Evolutionary conservation across 2,113 vertebrate species (phyloP), one percentile per base, ranked within the genome.

Genomic region (Amphilophus citrinellus): DNA sequence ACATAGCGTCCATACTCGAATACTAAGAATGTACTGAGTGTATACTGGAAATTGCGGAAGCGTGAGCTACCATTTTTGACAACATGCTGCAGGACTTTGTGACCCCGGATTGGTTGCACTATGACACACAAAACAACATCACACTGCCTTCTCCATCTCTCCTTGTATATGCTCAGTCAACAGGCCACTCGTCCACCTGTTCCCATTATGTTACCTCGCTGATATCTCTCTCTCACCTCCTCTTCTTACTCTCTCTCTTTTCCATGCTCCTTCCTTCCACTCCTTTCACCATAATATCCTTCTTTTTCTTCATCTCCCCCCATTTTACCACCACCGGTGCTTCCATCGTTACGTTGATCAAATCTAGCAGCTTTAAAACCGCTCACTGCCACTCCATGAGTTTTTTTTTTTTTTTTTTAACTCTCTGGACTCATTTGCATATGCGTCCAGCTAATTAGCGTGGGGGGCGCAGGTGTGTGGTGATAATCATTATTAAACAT

Each of bases 401-500:
- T 97, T 96, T 96, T 94, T 96, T 96, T 66, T 83, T 66, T 30
- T 96, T 97, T 96, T 84, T 84, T 83, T n/a, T 93, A 95, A 97
- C 97, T 97, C 97, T 97, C 97, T 91, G 92, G 95, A 96, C 97
- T 98, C 97, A 99, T 99, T 99, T 99, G 98, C 98, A 99, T 99
- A 98, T 98, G 97, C 97, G 97, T 92, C 92, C 97, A 97, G 98
- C 98, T 98, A 99, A 99, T 99, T 99, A 99, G 97, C 95, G 96
- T 90, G 96, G 98, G 68, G 97, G 97, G 97, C 93, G 97, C 98
- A 98, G 98, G 97, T 99, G 98, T 97, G 97, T 97, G 97, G 97
- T 97, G 98, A 98, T 99, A 99, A 99, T 99, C 97, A 98, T 98
- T 98, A 99, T 98, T 98, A 99, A 97, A 99, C 98, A 98, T 98